phyloP scores from a whole-genome alignment of 2,888 invertebrate species.

The Platycnemis pennipes region DNA sequence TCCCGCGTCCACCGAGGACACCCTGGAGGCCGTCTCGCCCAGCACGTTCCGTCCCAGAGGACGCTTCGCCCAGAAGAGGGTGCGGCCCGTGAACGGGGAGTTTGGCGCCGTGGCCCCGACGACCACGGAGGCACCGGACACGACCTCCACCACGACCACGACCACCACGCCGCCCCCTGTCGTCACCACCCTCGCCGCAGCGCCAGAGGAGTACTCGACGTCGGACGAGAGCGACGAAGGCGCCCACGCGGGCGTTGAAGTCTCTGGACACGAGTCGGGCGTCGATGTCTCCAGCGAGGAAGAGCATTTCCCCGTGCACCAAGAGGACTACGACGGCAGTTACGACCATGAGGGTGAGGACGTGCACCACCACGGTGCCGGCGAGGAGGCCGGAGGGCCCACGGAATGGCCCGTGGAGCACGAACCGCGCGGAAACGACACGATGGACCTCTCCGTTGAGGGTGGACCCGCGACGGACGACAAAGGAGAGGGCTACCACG shows the following conservation, averaged over 20 bases:
- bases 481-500: conserved; percentile 78
- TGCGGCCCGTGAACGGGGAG: background rate
- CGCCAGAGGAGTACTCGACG: background rate
- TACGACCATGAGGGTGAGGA: conserved; percentile 69
- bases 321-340: conserved; percentile 72
- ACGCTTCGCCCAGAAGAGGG: conserved; percentile 64
- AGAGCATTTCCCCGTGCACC: background rate
- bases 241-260: background rate
- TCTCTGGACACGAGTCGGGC: background rate
- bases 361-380: conserved; percentile 65
- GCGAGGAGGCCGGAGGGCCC: conserved; percentile 61
- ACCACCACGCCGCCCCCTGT: conserved; percentile 66
- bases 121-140: conserved; percentile 74
- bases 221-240: background rate
- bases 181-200: background rate
- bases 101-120: conserved; percentile 75
- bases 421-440: background rate
- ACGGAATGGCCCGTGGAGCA: conserved; percentile 58
- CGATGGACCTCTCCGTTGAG: conserved; percentile 30
- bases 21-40: conserved; percentile 71
- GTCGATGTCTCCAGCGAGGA: conserved; percentile 9
- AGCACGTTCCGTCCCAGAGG: conserved; percentile 72
- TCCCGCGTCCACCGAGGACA: conserved; percentile 71
- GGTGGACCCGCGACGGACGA: conserved; percentile 23
- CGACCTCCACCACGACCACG: conserved; percentile 68